Evolutionary conservation across 2,113 vertebrate species (phyloP).

Genomic region (Ornithorhynchus anatinus): DNA sequence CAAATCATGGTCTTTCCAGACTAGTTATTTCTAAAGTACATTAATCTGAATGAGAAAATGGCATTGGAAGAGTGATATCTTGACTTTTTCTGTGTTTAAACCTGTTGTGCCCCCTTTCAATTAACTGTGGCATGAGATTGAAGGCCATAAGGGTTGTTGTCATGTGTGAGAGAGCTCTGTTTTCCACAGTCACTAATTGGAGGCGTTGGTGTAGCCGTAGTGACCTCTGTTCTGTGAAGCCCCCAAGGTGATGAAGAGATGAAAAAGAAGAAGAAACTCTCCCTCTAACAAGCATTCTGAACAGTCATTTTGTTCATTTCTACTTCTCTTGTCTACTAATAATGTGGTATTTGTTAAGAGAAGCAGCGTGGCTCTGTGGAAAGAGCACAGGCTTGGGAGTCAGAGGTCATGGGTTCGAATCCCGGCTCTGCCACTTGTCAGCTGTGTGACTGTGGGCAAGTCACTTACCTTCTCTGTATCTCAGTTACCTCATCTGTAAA

Average conservation of each 20-base stretch:
- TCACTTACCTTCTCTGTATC: too few species aligned
- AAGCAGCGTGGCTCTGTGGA: too few species aligned
- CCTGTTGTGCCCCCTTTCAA: neutral
- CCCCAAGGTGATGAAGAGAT: neutral
- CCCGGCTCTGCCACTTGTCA: too few species aligned
- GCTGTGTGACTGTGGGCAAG: too few species aligned
- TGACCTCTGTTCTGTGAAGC: neutral
- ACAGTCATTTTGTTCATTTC: constrained; percentile 23
- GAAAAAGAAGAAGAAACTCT: neutral
- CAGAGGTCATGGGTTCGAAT: too few species aligned
- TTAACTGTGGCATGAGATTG: constrained; percentile 16
- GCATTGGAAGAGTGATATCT: neutral
- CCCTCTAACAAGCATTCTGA: constrained; percentile 34
- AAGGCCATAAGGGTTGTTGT: neutral
- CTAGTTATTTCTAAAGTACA: too few species aligned
- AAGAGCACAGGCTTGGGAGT: too few species aligned
- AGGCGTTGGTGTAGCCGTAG: neutral
- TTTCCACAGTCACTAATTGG: constrained; percentile 27
- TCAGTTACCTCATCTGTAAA: too few species aligned
- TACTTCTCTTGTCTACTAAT: constrained; percentile 29
- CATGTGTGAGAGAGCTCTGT: constrained; percentile 14
- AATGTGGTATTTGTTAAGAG: too few species aligned
- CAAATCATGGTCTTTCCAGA: too few species aligned
- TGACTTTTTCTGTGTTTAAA: neutral
- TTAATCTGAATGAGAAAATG: neutral